Base-by-base conservation (phyloP, 2,797 vertebrate genomes). In the Phalloptychus januarius region DNA sequence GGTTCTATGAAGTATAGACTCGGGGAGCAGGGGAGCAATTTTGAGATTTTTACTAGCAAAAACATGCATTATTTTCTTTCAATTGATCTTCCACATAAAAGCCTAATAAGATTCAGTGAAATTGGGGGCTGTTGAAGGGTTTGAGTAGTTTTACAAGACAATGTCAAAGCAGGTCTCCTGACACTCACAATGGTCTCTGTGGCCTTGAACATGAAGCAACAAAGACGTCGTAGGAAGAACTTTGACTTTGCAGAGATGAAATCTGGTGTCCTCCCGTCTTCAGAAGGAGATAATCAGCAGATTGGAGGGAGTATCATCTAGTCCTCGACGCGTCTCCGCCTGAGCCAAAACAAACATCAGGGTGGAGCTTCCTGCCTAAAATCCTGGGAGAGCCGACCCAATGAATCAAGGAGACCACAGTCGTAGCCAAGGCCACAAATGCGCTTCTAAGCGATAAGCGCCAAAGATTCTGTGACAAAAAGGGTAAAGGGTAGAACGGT, bases 361-460 rank as follows among this genome's bases (percentile, higher is more conserved):
- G 95, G 94, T 93, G 94, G 89, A 88, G 93, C 87, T 93, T 94
- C 93, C 93, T 94, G 91, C 74, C 52, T n/a, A n/a, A 67, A 84
- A 85, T 87, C 87, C 84, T 89, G 80, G 82, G 88, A 89, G 88
- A 92, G 89, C 84, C 85, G 81, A 82, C 72, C 79, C 50, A 42
- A 54, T 85, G 76, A 81, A 80, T 87, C 79, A 77, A 83, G 73
- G 79, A 80, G 82, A 86, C 54, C 44, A 58, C 28, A 63, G 78
- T 79, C 38, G 83, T 92, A 83, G 80, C 86, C 90, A 87, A 79
- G 86, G 87, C 73, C 75, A 85, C 71, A 70, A 31, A 81, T 85
- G 82, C 76, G 31, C 74, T 79, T 52, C 72, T 52, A 50, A n/a
- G 72, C 36, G 77, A 86, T 88, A 87, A 88, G 82, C 45, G 45